These are phyloP conservation scores for Valencia hispanica DNA, from an alignment of 2,797 vertebrate species.

Conservation along the genomic window DNA sequence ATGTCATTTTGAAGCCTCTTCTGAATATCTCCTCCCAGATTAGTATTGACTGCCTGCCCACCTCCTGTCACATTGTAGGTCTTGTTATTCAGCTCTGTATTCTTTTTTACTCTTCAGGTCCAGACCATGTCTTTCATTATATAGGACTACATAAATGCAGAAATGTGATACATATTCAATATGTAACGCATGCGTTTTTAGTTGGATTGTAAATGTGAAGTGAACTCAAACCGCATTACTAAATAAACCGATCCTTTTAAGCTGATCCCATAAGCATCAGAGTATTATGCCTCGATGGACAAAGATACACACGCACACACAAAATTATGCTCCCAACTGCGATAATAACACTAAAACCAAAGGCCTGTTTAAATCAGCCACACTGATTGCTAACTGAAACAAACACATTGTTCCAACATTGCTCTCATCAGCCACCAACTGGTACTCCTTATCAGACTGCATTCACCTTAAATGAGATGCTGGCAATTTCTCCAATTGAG, in stretches of 20 bases:
- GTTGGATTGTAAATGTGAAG: not conserved
- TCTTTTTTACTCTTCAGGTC: not conserved
- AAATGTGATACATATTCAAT: not conserved
- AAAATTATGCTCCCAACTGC: slow-evolving; percentile 14
- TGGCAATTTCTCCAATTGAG: slow-evolving; percentile 21
- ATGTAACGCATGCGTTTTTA: not conserved
- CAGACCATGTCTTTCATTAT: not conserved
- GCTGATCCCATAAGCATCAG: slow-evolving; percentile 1
- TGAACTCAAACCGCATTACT: not conserved
- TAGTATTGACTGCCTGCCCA: slow-evolving; percentile 8
- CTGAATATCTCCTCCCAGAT: slow-evolving; percentile 10
- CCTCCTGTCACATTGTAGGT: not conserved
- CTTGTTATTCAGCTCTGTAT: not conserved
- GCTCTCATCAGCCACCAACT: slow-evolving; percentile 50
- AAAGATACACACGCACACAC: not conserved
- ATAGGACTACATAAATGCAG: not conserved
- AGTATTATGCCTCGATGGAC: not conserved
- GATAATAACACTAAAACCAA: slow-evolving; percentile 14
- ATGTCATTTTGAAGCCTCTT: not conserved
- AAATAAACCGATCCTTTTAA: not conserved
- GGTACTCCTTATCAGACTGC: slow-evolving; percentile 14
- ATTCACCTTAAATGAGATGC: slow-evolving; percentile 14
- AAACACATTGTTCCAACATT: slow-evolving; percentile 29
- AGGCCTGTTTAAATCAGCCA: slow-evolving; percentile 25
- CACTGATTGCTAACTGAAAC: slow-evolving; percentile 18